Evolutionary conservation across 2,797 vertebrate species (phyloP), one percentile per base, ranked within the genome.

Genomic region (Nasua narica): DNA sequence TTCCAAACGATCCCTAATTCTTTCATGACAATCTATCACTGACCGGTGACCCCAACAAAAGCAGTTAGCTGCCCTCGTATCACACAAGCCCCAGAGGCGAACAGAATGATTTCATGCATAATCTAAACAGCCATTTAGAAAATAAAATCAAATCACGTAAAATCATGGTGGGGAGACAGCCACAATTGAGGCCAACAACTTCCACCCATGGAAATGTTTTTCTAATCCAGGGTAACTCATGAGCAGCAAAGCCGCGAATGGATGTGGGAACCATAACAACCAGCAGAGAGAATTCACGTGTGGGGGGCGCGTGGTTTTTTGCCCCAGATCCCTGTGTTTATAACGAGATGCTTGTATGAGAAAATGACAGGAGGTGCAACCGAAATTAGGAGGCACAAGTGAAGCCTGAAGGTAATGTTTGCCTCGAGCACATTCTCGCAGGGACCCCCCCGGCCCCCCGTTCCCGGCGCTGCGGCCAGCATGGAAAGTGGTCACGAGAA

Each of bases 71-170:
- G 96, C 25, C 94, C 93, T 92, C 60, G 3, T 65, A 96, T 84
- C 87, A 86, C 83, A 65, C 25, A 87, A 67, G 52, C 81, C 97
- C 92, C 95, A 97, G 96, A 92, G 90, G 91, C 25, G 76, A 69
- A 32, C 18, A 94, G 86, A 96, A 69, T 91, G 97, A 88, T 92
- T 88, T 97, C 98, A 90, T 87, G 37, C 95, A 97, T 97, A 98
- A 97, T 97, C 97, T 81, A 98, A 98, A 98, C 97, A 91, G 78
- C 97, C 97, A 94, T 97, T 98, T 98, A 92, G 97, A 98, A 96
- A 98, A 98, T 97, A 87, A 98, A 97, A 83, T 96, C 88, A 86
- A 92, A 98, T 98, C 98, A 97, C 85, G 92, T 97, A 97, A 98
- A 98, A 98, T 97, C 19, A 16, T 32, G 86, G 48, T 52, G 94